Evolutionary conservation across 2,888 invertebrate genomes (phyloP).

Genomic region (Caenorhabditis sinica): DNA sequence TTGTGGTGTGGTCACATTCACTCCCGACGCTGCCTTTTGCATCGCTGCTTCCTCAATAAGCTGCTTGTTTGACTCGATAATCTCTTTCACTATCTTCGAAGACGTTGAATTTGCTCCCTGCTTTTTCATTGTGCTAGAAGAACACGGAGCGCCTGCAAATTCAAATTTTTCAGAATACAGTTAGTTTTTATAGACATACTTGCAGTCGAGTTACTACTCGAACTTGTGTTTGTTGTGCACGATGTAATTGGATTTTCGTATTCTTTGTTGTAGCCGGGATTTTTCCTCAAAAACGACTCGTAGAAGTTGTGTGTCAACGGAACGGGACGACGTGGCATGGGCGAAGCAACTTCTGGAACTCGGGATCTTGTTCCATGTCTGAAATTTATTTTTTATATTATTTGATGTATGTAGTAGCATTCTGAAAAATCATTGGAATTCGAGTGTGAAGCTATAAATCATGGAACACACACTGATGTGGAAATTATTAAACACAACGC

Average conservation of each 20-base stretch:
- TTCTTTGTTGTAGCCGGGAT: constrained; percentile 11
- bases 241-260: constrained; percentile 24
- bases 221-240: constrained; percentile 10
- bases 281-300: constrained; percentile 40
- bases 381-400: constrained; percentile 6
- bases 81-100: constrained; percentile 46
- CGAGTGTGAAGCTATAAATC: no score
- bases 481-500: no score
- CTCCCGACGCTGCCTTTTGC: constrained; percentile 33
- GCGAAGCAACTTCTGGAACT: constrained; percentile 33
- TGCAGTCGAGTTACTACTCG: background rate
- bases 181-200: constrained; percentile 12
- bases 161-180: background rate
- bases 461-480: no score
- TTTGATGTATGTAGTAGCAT: no score
- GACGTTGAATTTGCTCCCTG: constrained; percentile 3
- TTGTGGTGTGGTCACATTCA: constrained; percentile 41
- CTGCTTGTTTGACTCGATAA: constrained; percentile 51
- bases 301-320: constrained; percentile 58
- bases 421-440: no score
- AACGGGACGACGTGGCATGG: background rate
- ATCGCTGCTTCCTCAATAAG: constrained; percentile 54
- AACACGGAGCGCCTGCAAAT: constrained; percentile 5
- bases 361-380: constrained; percentile 15
- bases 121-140: background rate